Percentiles rank a stretch among this genome's conserved stretches.
Conservation (phyloP, 2,797 vertebrate genomes). For the Bothrops alternatus region DNA sequence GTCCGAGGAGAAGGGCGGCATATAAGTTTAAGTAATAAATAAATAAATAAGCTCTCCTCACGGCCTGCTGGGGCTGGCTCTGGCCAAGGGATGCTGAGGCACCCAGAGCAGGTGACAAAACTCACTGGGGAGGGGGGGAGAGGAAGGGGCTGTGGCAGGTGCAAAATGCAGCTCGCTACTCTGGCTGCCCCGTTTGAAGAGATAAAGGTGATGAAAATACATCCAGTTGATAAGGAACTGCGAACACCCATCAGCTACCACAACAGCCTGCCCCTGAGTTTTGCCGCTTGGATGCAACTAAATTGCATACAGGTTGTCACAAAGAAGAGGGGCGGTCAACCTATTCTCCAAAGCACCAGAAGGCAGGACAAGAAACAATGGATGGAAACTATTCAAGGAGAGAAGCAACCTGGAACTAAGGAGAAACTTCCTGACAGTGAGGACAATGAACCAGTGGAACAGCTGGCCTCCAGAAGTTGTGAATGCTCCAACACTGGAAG, state of each 20-base stretch:
- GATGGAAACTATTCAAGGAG: too few species aligned
- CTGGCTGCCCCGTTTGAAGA: neutral
- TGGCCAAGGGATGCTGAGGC: neutral
- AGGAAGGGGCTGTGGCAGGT: neutral
- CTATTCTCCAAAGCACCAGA: neutral
- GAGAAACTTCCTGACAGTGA: neutral
- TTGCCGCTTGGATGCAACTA: neutral
- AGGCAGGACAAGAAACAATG: neutral
- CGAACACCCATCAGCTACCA: neutral
- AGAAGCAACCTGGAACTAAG: neutral
- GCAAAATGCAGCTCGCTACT: neutral
- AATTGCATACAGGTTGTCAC: neutral
- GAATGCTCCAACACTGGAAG: neutral
- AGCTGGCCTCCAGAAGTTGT: neutral
- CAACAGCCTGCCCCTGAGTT: neutral
- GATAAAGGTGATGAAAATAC: neutral
- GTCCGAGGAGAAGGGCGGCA: too few species aligned
- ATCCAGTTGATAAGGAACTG: neutral
- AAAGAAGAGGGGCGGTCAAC: neutral
- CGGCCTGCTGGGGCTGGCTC: neutral
- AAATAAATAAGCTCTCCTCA: too few species aligned
- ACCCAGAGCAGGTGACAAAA: neutral
- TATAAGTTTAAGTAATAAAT: too few species aligned
- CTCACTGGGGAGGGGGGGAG: neutral
- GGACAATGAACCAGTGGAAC: neutral